Evolutionary conservation across 2,113 vertebrate species (phyloP), one percentile per base, ranked within the genome.

Genomic region (Psilopsiagon aymara): DNA sequence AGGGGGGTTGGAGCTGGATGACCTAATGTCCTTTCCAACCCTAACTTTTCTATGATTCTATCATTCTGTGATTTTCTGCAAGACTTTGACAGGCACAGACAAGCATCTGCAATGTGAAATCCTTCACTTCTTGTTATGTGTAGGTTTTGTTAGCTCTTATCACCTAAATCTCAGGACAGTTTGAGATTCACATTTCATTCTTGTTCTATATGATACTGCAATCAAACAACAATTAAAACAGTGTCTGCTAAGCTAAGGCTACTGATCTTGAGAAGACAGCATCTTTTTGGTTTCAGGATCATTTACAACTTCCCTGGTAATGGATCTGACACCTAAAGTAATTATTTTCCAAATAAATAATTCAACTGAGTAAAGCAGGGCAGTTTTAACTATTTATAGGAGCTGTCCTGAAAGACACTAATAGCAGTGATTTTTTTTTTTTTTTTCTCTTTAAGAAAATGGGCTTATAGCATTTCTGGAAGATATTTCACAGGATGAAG

Each of bases 321-420:
- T 68, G 70, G 86, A 47, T 84, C 39, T 70, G 52, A 94, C 94
- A 53, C 81, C n/a, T 93, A 49, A 90, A 79, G 63, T 92, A 92
- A 94, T 94, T 94, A 86, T 93, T 86, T 73, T 73, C 39, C 86
- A 84, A 94, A 95, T 95, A 94, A 94, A 86, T 96, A 85, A 94
- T 91, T 96, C 91, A 94, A 89, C n/a, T 51, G 67, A 69, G 35
- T 66, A 82, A 92, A 62, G 52, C 82, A 95, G 69, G 23, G n/a
- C 8, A 80, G 28, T 95, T 95, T 88, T 95, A 93, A 90, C 70
- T 79, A 46, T 96, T 97, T 94, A 93, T 89, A 64, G 86, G 24
- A 89, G 28, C 21, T 93, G 55, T 94, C 63, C 51, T 24, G 21
- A 75, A 94, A 89, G 67, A 86, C 67, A 62, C 16, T 86, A 92